Evolutionary conservation across 2,113 vertebrate genomes (phyloP), one percentile per base, ranked within the genome.

Genomic region (Diadophis punctatus): DNA sequence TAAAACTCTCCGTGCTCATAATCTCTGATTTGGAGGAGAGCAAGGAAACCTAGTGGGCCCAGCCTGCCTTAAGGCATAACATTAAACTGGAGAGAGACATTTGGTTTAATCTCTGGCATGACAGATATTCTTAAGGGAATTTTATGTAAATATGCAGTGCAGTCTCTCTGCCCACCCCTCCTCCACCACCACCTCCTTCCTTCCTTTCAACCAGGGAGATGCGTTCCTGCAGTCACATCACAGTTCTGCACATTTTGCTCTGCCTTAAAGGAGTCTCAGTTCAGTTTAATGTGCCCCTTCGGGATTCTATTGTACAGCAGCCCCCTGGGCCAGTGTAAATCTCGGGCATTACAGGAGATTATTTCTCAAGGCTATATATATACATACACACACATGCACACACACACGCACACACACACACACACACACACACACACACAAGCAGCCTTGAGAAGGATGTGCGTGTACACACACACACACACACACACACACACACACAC

Each of bases 61-160:
- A 94, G 89, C 94, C 89, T 93, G 97, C 97, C 96, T 92, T 92
- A 68, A 96, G 96, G 96, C 96, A 96, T 91, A 95, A 93, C 95
- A 95, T 95, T 94, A 96, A 96, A 95, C 95, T 94, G 92, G 94
- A 93, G 93, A 96, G 93, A 96, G 93, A 96, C 92, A 95, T 94
- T 95, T 91, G 53, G 95, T 95, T 96, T 96, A 95, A 96, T 96
- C 96, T 97, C 89, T 91, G 91, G 93, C 95, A 95, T 96, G 96
- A 97, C 97, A 95, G 94, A 96, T 96, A 53, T 95, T 96, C 96
- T 96, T 96, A 93, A 95, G 97, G 96, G 96, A 94, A 95, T 97
- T 95, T 95, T 93, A 93, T 96, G 96, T 94, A 96, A 96, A 96
- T 96, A 96, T 90, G 88, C 94, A 93, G 43, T 1, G 25, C n/a